These are phyloP conservation scores for Orthonevra nobilis DNA, from an alignment of 2,888 invertebrate species.

Conservation along the genomic window DNA sequence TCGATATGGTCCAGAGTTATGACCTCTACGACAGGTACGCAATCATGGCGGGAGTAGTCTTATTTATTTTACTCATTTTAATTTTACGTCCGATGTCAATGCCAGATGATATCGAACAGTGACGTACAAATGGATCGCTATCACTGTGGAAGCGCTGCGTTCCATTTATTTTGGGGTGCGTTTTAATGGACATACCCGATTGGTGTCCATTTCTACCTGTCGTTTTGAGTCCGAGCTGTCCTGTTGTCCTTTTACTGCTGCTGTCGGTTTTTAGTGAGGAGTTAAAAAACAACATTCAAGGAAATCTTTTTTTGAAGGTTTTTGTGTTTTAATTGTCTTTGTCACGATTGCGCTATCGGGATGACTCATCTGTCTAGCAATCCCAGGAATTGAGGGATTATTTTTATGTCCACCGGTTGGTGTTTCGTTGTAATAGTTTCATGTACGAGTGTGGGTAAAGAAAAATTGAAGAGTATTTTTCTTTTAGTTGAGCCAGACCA, in stretches of 20 bases:
- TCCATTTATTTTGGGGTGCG: constrained; percentile 64
- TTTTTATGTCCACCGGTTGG: constrained; percentile 47
- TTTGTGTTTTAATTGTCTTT: constrained; percentile 67
- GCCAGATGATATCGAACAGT: constrained; percentile 45
- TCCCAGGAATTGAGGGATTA: constrained; percentile 67
- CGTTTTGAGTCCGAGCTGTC: constrained; percentile 19
- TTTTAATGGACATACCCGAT: constrained; percentile 63
- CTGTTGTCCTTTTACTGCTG: constrained; percentile 30
- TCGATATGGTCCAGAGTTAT: constrained; percentile 66
- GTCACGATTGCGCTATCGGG: constrained; percentile 60
- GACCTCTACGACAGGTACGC: constrained; percentile 39
- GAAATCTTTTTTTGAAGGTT: constrained; percentile 39
- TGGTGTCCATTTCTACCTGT: constrained; percentile 59
- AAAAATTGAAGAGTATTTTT: constrained; percentile 49
- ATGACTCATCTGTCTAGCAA: constrained; percentile 70
- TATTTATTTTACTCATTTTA: not conserved
- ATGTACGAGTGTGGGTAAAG: constrained; percentile 26
- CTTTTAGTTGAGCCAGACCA: constrained; percentile 44
- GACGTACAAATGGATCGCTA: constrained; percentile 61
- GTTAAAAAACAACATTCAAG: constrained; percentile 35
- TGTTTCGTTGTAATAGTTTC: constrained; percentile 26
- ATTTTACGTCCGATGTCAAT: constrained; percentile 21
- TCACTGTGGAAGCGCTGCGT: constrained; percentile 37
- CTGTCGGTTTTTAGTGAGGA: constrained; percentile 23
- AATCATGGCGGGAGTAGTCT: constrained; percentile 21